Percentiles rank a stretch among this genome's conserved stretches.
Evolutionary conservation across 1,140 invertebrate species (phyloP).

Genomic region (Rhynchophorus ferrugineus): DNA sequence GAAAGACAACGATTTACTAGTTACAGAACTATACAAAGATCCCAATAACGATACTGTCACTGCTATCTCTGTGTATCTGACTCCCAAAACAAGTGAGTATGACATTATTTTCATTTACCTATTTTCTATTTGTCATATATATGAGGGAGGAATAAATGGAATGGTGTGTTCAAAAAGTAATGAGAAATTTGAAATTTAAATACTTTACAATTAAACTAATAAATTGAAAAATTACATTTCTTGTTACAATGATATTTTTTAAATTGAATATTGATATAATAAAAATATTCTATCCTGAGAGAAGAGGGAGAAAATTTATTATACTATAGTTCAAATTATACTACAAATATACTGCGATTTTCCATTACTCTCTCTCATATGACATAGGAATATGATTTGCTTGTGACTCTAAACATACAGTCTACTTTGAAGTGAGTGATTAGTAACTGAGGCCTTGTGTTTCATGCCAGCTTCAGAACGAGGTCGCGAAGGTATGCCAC

Average conservation of each 20-base stretch:
- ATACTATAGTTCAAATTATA: too few relatives aligned
- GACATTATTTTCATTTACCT: not conserved
- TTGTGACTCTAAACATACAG: constrained; percentile 3
- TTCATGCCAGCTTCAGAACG: constrained; percentile 49
- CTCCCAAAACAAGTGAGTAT: constrained; percentile 90
- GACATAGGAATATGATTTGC: too few relatives aligned
- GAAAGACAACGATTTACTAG: constrained; percentile 97
- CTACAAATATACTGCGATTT: too few relatives aligned
- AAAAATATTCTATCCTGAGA: too few relatives aligned
- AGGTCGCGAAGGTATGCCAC: constrained; percentile 46
- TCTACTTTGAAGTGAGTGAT: constrained; percentile 21
- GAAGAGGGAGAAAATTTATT: too few relatives aligned
- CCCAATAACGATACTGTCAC: constrained; percentile 92
- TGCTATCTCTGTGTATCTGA: constrained; percentile 96
- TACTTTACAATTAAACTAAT: too few relatives aligned
- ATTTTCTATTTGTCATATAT: not conserved
- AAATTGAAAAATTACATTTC: too few relatives aligned
- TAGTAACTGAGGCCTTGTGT: constrained; percentile 41
- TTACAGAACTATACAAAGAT: constrained; percentile 94
- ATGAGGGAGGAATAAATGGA: not conserved
- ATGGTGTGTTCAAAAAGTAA: too few relatives aligned
- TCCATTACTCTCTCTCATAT: too few relatives aligned
- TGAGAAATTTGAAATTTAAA: too few relatives aligned
- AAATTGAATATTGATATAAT: too few relatives aligned
- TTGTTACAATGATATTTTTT: too few relatives aligned